Percentiles rank a stretch among this genome's conserved stretches.
Evolutionary conservation across 2,888 invertebrate species (phyloP).

Genomic region (Megalurothrips usitatus): DNA sequence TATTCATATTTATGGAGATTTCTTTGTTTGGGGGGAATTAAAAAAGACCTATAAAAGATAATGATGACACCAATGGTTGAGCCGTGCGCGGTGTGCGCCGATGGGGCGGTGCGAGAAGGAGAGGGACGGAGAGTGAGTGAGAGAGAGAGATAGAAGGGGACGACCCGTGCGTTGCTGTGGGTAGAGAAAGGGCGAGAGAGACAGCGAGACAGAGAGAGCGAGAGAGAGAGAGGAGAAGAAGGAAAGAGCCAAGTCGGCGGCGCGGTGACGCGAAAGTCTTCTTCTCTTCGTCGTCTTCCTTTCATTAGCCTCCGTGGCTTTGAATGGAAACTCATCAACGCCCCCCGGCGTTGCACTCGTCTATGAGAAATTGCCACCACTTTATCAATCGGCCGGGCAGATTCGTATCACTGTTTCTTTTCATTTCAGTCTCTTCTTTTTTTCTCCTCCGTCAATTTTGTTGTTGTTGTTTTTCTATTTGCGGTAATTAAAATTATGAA

Average conservation of each 20-base stretch:
- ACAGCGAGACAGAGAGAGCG: too few species aligned
- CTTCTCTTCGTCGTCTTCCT: not conserved
- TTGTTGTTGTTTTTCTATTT: not conserved
- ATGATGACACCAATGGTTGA: slow-evolving; percentile 22
- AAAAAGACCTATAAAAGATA: slow-evolving; percentile 27
- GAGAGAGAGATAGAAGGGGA: too few species aligned
- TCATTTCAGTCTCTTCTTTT: not conserved
- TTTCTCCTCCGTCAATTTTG: too few species aligned
- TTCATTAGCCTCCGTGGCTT: not conserved
- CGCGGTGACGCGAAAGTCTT: not conserved
- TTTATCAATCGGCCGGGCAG: not conserved
- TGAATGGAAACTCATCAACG: slow-evolving; percentile 20
- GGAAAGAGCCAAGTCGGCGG: not conserved
- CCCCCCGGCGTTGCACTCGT: not conserved
- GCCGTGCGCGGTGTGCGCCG: not conserved
- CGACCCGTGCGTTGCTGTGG: too few species aligned
- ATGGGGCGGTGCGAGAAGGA: not conserved
- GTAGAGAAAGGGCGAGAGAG: too few species aligned
- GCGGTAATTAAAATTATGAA: not conserved
- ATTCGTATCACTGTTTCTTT: not conserved
- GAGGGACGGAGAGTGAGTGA: not conserved
- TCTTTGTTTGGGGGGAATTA: slow-evolving; percentile 23
- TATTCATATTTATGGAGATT: slow-evolving; percentile 27
- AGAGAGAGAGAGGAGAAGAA: too few species aligned
- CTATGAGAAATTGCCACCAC: not conserved